These are phyloP conservation scores for Sebastes paucispinis DNA, from an alignment of 2,797 vertebrate species.

Conservation along the genomic window DNA sequence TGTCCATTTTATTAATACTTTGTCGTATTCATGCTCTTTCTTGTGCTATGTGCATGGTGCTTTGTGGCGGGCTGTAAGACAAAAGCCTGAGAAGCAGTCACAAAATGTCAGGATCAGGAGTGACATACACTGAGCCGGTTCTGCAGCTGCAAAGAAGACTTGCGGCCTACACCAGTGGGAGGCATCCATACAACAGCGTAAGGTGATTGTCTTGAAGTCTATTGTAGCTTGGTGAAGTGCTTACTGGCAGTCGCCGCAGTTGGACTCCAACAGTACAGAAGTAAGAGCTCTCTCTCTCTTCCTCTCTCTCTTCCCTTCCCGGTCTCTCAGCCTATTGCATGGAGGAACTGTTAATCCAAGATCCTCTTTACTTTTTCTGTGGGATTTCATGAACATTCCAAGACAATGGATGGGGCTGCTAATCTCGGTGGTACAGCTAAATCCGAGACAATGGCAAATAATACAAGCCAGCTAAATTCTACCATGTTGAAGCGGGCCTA, in stretches of 20 bases:
- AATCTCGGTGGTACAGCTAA: conserved; percentile 87
- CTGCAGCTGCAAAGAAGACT: conserved; percentile 48
- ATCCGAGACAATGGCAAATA: conserved; percentile 85
- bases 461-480: conserved; percentile 80
- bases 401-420: conserved; percentile 83
- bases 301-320: conserved; percentile 30
- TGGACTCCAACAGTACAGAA: conserved; percentile 61
- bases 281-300: conserved; percentile 38
- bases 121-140: conserved; percentile 46
- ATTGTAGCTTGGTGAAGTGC: conserved; percentile 68
- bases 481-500: conserved; percentile 80
- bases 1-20: conserved; percentile 74
- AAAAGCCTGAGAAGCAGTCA: conserved; percentile 63
- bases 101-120: conserved; percentile 63
- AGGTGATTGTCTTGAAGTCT: conserved; percentile 78
- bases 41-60: conserved; percentile 43
- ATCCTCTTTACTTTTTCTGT: conserved; percentile 85
- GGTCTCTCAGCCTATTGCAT: conserved; percentile 70
- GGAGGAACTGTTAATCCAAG: conserved; percentile 83
- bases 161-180: conserved; percentile 74
- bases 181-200: conserved; percentile 71
- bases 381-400: conserved; percentile 87
- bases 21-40: conserved; percentile 50
- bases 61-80: conserved; percentile 59
- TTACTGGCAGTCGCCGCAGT: conserved; percentile 66